Percentiles rank a stretch among this genome's conserved stretches.
phyloP scores from a whole-genome alignment of 2,797 vertebrate species.

The Mormyrops attenuatus region DNA sequence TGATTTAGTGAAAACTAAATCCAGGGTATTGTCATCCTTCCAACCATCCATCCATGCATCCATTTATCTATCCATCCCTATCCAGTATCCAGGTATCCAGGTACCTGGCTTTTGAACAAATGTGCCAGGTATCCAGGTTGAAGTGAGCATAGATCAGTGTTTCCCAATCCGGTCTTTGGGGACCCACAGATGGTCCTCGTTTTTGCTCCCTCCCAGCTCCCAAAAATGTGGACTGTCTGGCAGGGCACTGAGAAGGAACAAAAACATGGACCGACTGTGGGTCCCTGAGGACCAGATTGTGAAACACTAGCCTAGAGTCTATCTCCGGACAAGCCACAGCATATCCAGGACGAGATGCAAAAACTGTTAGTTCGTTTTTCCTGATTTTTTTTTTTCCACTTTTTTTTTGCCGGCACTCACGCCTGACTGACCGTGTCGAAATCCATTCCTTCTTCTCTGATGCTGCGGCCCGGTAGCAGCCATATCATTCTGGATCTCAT shows the following conservation, averaged over 20 bases:
- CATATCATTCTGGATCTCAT: neutral
- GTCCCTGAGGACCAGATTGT: neutral
- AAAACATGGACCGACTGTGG: neutral
- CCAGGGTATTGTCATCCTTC: neutral
- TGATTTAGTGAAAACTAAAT: neutral
- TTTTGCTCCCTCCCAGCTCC: neutral
- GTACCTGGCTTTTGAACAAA: neutral
- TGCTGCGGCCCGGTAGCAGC: neutral
- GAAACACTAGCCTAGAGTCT: neutral
- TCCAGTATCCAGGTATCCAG: neutral
- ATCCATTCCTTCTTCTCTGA: neutral
- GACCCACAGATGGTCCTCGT: neutral
- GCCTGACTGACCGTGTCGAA: neutral
- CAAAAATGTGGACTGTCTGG: neutral
- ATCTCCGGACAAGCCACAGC: neutral
- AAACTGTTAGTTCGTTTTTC: neutral
- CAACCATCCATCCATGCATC: neutral
- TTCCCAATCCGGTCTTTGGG: neutral
- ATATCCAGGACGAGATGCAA: neutral
- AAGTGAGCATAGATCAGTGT: neutral
- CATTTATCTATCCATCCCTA: neutral
- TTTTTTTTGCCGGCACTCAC: neutral
- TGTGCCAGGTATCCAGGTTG: neutral
- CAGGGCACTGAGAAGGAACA: neutral
- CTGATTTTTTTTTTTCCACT: neutral